Evolutionary conservation across 2,113 vertebrate genomes (phyloP), one percentile per base, ranked within the genome.

Genomic region (Rhineura floridana): DNA sequence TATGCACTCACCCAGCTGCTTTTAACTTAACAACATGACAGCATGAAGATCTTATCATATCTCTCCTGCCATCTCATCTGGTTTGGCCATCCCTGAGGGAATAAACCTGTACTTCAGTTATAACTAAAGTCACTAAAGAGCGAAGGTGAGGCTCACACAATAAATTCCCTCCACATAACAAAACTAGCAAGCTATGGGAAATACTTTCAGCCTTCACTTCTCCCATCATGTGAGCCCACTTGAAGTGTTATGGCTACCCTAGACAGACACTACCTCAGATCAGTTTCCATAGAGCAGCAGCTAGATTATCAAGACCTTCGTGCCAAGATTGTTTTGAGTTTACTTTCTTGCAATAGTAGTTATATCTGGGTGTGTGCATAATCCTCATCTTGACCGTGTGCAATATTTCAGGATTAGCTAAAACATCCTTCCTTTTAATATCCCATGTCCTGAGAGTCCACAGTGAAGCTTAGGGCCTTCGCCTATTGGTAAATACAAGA

Each of bases 401-500:
- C 70, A 67, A 88, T 87, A 88, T 86, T 87, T 89, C 83, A 81
- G 59, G 65, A 81, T 91, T 89, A 87, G 19, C 28, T 87, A 30
- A 39, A 90, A 80, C 81, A 28, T 30, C 33, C 30, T 89, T 88
- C 83, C 8, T 81, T 90, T 85, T 39, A 86, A 23, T 1, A 36
- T 73, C 42, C n/a, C 69, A 86, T 62, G 80, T 83, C 63, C 83
- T 81, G 36, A n/a, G 50, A 81, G 36, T 52, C 17, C 28, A 59
- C 13, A 55, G 15, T 87, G 83, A 93, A 85, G 90, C 86, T 87
- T 81, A 88, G 33, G 70, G 30, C 80, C 91, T 62, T 72, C 81
- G 36, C 91, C 44, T 92, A 30, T 95, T 93, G 95, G 90, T 93
- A 94, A 93, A 95, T 91, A 94, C 86, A 95, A 91, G 90, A 95